These are phyloP conservation scores for Radopholus similis DNA, from an alignment of 1,140 invertebrate species.

Conservation along the genomic window DNA sequence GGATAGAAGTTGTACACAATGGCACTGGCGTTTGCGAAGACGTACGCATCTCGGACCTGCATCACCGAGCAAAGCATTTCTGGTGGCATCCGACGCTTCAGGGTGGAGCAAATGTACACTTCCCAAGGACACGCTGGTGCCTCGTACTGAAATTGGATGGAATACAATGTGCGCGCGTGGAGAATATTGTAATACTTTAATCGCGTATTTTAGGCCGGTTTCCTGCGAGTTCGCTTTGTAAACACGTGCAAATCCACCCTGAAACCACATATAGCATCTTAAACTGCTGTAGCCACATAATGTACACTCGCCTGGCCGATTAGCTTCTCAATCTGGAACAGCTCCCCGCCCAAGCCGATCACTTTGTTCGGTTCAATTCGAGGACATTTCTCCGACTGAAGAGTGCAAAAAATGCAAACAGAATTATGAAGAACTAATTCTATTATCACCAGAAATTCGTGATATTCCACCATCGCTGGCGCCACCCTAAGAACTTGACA, in stretches of 20 bases:
- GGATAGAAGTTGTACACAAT: constrained; percentile 43
- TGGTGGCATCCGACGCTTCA: neutral
- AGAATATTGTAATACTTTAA: constrained; percentile 26
- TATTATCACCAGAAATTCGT: constrained; percentile 14
- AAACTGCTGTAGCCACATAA: too few species aligned
- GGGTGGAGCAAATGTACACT: constrained; percentile 36
- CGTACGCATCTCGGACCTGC: constrained; percentile 35
- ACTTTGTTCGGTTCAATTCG: constrained; percentile 19
- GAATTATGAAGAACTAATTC: neutral
- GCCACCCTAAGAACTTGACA: constrained; percentile 10
- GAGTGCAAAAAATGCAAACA: neutral
- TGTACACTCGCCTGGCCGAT: too few species aligned
- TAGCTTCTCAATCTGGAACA: constrained; percentile 28
- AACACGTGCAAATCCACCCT: constrained; percentile 42
- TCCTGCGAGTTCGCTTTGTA: constrained; percentile 28
- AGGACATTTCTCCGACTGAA: constrained; percentile 30
- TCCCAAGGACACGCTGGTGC: constrained; percentile 39
- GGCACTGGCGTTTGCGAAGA: constrained; percentile 34
- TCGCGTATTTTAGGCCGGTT: constrained; percentile 17
- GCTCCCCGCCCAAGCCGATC: constrained; percentile 33
- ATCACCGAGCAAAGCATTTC: constrained; percentile 30
- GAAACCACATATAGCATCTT: too few species aligned
- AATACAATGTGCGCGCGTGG: neutral
- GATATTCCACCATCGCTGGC: constrained; percentile 18
- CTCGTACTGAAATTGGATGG: constrained; percentile 32